Conservation (phyloP, 2,113 vertebrate genomes). For the Stictonetta naevosa region DNA sequence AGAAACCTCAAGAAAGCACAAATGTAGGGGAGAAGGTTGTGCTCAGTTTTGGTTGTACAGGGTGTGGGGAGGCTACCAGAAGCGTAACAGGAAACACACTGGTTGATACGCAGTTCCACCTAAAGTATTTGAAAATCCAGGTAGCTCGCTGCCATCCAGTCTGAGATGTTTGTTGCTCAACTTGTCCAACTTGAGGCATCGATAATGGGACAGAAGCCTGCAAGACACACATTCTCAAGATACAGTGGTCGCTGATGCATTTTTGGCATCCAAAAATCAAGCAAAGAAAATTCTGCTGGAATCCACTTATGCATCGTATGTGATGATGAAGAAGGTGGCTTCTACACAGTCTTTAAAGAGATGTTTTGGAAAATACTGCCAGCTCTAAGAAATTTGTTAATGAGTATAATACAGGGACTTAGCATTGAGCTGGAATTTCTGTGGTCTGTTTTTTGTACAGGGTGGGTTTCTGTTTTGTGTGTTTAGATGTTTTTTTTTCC, state of each 20-base stretch:
- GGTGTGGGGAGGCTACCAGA: not conserved
- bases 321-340: not conserved
- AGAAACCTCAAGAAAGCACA: not conserved
- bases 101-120: not conserved
- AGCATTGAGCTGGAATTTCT: not conserved
- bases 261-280: not conserved
- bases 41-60: not conserved
- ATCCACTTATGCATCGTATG: fast-evolving
- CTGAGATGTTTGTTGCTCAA: not conserved
- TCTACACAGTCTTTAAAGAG: not conserved
- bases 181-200: not conserved
- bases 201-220: not conserved
- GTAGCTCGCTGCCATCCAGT: not conserved
- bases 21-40: not conserved
- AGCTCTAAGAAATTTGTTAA: not conserved
- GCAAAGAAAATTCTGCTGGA: not conserved
- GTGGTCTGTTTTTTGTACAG: not conserved
- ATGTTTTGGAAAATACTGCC: not conserved
- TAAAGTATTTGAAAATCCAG: not conserved
- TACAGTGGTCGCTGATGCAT: not conserved
- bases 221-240: not conserved
- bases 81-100: fast-evolving
- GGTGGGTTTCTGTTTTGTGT: not conserved
- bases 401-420: not conserved
- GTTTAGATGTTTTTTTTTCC: fast-evolving